These are phyloP conservation scores for Gambusia holbrooki DNA, from an alignment of 2,113 vertebrate species.

Conservation along the genomic window DNA sequence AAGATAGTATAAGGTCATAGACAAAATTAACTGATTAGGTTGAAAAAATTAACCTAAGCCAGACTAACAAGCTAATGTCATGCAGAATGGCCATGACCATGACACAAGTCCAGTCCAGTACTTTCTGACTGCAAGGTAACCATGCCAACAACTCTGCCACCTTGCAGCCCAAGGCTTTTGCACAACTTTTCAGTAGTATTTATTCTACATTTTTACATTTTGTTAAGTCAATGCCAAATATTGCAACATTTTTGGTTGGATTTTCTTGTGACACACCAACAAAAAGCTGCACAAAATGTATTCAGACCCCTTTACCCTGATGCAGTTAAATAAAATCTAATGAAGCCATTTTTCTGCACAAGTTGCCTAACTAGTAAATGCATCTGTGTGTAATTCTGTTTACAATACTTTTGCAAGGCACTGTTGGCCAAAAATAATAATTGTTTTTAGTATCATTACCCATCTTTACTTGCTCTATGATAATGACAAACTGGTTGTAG, in stretches of 20 bases:
- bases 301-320: too few relatives aligned
- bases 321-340: too few relatives aligned
- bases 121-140: too few relatives aligned
- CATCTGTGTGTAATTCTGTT: too few relatives aligned
- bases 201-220: background rate
- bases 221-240: background rate
- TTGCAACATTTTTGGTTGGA: background rate
- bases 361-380: too few relatives aligned
- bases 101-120: too few relatives aligned
- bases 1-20: background rate
- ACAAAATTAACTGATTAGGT: background rate
- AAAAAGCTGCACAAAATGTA: background rate
- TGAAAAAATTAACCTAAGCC: too few relatives aligned
- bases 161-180: too few relatives aligned
- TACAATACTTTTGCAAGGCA: background rate
- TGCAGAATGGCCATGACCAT: too few relatives aligned
- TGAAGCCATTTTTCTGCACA: too few relatives aligned
- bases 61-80: too few relatives aligned
- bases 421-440: background rate
- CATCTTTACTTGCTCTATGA: slow-evolving; percentile 1
- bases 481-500: slow-evolving; percentile 16
- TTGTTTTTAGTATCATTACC: background rate
- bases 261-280: background rate
- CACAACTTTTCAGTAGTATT: too few relatives aligned
- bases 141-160: background rate